Percentiles rank a stretch among this genome's conserved stretches.
Conservation (phyloP, 2,113 vertebrate genomes). For the Odocoileus hemionus region DNA sequence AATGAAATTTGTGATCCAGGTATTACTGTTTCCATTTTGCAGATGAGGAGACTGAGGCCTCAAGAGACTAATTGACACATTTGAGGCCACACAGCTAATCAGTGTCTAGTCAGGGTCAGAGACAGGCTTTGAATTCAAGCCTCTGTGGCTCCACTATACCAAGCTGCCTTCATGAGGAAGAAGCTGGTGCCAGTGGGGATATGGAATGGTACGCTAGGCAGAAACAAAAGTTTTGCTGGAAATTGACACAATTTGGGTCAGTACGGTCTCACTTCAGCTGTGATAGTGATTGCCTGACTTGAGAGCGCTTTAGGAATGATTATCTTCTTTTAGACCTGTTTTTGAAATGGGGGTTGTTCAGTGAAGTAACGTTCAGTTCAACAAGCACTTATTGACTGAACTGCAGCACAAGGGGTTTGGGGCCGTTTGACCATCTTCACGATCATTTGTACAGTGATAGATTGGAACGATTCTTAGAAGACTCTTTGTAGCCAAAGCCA, state of each 20-base stretch:
- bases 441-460: constrained; percentile 21
- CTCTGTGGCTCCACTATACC: background rate
- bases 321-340: background rate
- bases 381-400: constrained; percentile 28
- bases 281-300: background rate
- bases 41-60: background rate
- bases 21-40: background rate
- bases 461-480: constrained; percentile 16
- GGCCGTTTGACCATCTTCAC: background rate
- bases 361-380: background rate
- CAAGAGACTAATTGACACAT: background rate
- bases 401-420: background rate
- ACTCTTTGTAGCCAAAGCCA: background rate
- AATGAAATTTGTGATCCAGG: background rate
- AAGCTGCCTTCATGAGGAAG: background rate
- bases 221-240: constrained; percentile 11
- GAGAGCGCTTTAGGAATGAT: background rate
- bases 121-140: background rate
- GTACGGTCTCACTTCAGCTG: background rate
- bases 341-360: constrained; percentile 4
- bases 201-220: background rate
- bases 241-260: background rate
- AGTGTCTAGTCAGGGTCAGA: background rate
- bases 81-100: background rate
- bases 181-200: background rate